phyloP scores from a whole-genome alignment of 2,113 vertebrate genomes.

The Bubo bubo region DNA sequence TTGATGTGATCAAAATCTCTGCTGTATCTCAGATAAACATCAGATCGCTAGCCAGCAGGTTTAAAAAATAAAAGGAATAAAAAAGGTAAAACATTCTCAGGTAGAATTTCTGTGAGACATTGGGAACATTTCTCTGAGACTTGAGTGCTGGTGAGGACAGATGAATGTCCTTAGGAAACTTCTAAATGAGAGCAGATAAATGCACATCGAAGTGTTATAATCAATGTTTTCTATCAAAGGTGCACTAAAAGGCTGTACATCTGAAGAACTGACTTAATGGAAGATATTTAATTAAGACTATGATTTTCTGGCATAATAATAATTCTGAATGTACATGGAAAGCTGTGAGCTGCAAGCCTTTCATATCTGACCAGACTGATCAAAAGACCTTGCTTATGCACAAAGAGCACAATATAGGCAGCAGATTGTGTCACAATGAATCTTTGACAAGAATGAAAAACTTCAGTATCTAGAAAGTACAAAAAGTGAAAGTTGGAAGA shows the following conservation, averaged over 20 bases:
- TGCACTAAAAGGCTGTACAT: background rate
- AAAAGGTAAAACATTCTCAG: background rate
- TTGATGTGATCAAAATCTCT: background rate
- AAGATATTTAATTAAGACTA: constrained; percentile 54
- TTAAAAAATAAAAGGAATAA: background rate
- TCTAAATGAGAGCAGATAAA: constrained; percentile 34
- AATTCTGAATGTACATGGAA: background rate
- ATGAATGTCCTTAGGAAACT: constrained; percentile 7
- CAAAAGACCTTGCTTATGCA: constrained; percentile 17
- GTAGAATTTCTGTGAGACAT: background rate
- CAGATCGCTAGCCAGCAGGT: background rate
- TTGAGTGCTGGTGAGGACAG: background rate
- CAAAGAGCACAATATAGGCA: constrained; percentile 14
- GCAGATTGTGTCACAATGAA: constrained; percentile 25
- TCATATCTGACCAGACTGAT: constrained; percentile 23
- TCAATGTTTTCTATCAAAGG: constrained; percentile 32
- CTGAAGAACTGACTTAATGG: constrained; percentile 14
- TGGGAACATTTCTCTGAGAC: background rate
- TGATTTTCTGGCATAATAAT: constrained; percentile 21
- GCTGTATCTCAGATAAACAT: constrained; percentile 5
- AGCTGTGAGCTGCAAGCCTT: background rate
- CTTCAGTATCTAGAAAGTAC: background rate
- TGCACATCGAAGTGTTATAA: background rate
- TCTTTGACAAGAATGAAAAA: constrained; percentile 17
- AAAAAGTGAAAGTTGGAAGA: background rate